These are phyloP conservation scores for Numenius phaeopus DNA, from an alignment of 2,797 vertebrate species.

Conservation along the genomic window DNA sequence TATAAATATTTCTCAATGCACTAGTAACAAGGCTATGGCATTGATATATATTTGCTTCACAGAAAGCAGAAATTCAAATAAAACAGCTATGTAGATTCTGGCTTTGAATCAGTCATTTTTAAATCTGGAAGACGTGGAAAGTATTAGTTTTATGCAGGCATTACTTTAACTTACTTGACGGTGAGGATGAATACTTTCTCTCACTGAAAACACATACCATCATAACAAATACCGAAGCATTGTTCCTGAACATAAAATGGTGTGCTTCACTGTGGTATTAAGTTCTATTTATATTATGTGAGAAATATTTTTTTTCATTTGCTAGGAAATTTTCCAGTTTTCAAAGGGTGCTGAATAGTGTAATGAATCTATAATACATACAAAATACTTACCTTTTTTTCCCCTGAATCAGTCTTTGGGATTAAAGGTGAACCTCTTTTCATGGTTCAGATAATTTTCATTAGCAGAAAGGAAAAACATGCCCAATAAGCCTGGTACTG, in stretches of 20 bases:
- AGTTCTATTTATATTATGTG: neutral
- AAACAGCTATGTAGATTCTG: neutral
- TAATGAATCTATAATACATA: neutral
- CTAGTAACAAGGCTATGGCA: neutral
- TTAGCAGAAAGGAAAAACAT: conserved; percentile 48
- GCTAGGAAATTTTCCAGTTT: neutral
- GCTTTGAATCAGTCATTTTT: neutral
- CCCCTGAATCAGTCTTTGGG: neutral
- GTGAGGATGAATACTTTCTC: neutral
- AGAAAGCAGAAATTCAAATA: neutral
- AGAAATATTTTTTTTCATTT: neutral
- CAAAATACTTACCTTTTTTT: neutral
- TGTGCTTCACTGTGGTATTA: neutral
- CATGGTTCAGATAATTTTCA: conserved; percentile 59
- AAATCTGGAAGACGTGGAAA: neutral
- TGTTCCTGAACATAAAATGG: neutral
- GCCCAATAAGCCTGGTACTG: conserved; percentile 13
- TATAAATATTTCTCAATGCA: neutral
- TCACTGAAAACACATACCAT: neutral
- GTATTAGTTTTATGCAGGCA: neutral
- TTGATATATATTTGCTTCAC: neutral
- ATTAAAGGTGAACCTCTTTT: conserved; percentile 58
- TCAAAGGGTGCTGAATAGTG: neutral
- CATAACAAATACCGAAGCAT: neutral
- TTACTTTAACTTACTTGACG: neutral